Base-by-base conservation (phyloP, 2,888 invertebrate species). In the Meandrusa payeni region DNA sequence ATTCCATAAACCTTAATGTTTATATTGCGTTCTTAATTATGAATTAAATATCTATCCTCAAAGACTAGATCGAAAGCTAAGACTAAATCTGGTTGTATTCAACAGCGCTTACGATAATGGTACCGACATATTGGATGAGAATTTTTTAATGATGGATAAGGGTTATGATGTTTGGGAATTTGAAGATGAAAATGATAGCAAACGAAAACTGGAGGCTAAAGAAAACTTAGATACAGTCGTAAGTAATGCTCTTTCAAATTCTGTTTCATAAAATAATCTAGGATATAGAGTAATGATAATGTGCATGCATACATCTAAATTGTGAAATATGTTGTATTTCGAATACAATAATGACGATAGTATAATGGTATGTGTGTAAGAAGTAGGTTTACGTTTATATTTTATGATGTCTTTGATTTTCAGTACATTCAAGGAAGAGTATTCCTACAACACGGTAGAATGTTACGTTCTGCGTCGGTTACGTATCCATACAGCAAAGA, bases 391-490 rank as follows among this genome's bases (percentile, higher is more conserved):
- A n/a, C n/a, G n/a, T n/a, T n/a, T n/a, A n/a, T n/a, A 3, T 2
- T 28, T 28, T 7, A 28, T 6, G n/a, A 3, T 3, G 6, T 3
- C 4, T 1, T 12, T 13, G n/a, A 59, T 57, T 87, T 88, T 12
- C 74, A 94, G 94, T 94, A 93, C 69, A 88, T 94, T 10, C 94
- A 94, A 69, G 94, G 94, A 1, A 90, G 91, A 54, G 91, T 94
- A 6, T 94, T 91, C 63, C 81, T 94, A 1, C 93, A 93, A 75
- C 92, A 92, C 39, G 92, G 93, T 0, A 90, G 92, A 64, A 89
- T 91, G 33, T 70, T 94, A 40, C 89, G 93, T 29, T 90, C 92
- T 5, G 93, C 93, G 0, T 90, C 90, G 57, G 90, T 94, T 38
- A 89, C 79, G 2, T 81, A 67, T 72, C 69, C 86, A 22, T 76